Conservation (phyloP, 2,113 vertebrate species). For the Bambusicola thoracicus region DNA sequence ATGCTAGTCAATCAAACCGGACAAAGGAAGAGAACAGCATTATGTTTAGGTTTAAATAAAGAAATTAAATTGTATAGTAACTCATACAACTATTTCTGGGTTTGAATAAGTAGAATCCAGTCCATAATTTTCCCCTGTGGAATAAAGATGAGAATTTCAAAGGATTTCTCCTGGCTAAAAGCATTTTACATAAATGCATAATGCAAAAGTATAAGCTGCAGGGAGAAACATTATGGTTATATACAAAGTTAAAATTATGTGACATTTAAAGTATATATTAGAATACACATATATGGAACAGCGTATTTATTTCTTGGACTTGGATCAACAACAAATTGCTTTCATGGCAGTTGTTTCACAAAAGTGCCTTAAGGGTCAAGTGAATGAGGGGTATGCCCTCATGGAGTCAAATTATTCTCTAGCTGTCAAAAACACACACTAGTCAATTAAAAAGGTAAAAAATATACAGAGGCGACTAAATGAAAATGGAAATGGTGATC, state of each 20-base stretch:
- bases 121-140: slow-evolving; percentile 67
- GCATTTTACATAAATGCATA: slow-evolving; percentile 78
- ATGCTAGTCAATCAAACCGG: slow-evolving; percentile 25
- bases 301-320: slow-evolving; percentile 33
- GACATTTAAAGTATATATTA: slow-evolving; percentile 61
- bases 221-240: slow-evolving; percentile 16
- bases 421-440: neutral
- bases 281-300: slow-evolving; percentile 35
- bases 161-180: slow-evolving; percentile 64
- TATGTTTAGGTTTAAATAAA: slow-evolving; percentile 60
- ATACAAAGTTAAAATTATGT: slow-evolving; percentile 61
- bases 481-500: neutral
- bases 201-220: slow-evolving; percentile 66
- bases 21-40: neutral
- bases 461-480: neutral
- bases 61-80: slow-evolving; percentile 64
- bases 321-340: slow-evolving; percentile 27
- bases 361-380: neutral
- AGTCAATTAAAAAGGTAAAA: neutral
- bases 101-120: slow-evolving; percentile 53
- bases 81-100: slow-evolving; percentile 54
- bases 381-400: neutral
- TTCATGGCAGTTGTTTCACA: neutral
- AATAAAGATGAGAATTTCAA: slow-evolving; percentile 76
- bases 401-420: neutral